These are phyloP conservation scores for Eubucco bourcierii DNA, from an alignment of 2,113 vertebrate genomes.

Conservation along the genomic window DNA sequence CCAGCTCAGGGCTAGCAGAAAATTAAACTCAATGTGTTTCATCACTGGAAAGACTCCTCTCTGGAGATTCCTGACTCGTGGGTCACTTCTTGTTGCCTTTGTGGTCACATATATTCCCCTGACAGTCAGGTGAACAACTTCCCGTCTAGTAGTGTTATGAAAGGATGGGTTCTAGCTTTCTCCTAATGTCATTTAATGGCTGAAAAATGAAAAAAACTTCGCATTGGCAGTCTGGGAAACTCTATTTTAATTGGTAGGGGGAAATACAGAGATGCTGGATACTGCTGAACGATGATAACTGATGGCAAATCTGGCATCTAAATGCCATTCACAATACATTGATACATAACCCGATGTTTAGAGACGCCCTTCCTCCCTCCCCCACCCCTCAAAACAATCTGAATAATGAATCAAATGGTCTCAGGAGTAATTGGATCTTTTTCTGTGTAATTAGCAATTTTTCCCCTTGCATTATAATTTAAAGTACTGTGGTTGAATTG, in stretches of 20 bases:
- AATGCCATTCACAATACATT: constrained; percentile 48
- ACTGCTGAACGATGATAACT: constrained; percentile 3
- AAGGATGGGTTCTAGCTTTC: not conserved
- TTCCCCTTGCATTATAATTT: constrained; percentile 80
- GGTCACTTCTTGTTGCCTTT: not conserved
- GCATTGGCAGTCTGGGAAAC: not conserved
- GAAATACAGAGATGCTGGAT: constrained; percentile 32
- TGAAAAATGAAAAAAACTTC: not conserved
- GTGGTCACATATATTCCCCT: not conserved
- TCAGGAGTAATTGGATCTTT: constrained; percentile 77
- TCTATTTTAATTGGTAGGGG: constrained; percentile 1
- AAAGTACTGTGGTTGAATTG: constrained; percentile 77
- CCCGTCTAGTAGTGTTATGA: not conserved
- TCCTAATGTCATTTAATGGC: not conserved
- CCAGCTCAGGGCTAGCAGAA: not conserved
- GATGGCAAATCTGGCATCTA: constrained; percentile 48
- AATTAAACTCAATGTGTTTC: not conserved
- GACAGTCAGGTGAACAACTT: not conserved
- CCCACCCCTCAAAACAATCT: constrained; percentile 63
- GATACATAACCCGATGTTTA: constrained; percentile 63
- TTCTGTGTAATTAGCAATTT: constrained; percentile 83
- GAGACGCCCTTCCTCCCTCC: constrained; percentile 49
- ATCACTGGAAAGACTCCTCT: not conserved
- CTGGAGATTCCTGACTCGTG: not conserved
- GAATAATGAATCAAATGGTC: constrained; percentile 78